These are phyloP conservation scores for Actinia equina DNA, from an alignment of 64 coral and sea anemone genomes.

Conservation along the genomic window DNA sequence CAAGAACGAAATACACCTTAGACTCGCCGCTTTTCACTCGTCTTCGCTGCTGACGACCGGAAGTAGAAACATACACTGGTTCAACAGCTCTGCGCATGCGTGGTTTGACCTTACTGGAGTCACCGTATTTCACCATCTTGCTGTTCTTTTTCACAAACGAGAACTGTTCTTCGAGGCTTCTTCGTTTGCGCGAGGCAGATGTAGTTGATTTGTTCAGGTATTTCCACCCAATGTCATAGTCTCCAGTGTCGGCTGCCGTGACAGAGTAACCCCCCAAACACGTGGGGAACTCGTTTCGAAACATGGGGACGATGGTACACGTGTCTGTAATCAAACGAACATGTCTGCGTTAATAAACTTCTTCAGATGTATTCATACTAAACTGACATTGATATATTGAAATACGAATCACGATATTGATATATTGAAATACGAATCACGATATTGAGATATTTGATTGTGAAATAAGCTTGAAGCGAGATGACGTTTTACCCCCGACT, in stretches of 20 bases:
- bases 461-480: too few species aligned
- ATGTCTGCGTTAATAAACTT: neutral
- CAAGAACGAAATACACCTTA: slow-evolving; percentile 70
- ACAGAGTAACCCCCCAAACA: slow-evolving; percentile 29
- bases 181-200: slow-evolving; percentile 33
- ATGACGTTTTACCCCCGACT: too few species aligned
- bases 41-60: slow-evolving; percentile 71
- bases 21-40: slow-evolving; percentile 1
- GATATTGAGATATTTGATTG: too few species aligned
- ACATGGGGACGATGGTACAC: neutral
- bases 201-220: slow-evolving; percentile 35
- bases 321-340: slow-evolving; percentile 20
- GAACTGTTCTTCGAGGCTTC: slow-evolving; percentile 75
- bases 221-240: slow-evolving; percentile 75
- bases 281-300: neutral
- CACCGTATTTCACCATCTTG: slow-evolving; percentile 15
- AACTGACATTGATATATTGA: too few species aligned
- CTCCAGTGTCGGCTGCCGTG: slow-evolving; percentile 38
- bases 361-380: neutral
- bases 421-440: too few species aligned
- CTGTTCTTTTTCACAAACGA: slow-evolving; percentile 12
- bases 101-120: neutral
- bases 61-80: slow-evolving; percentile 68
- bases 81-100: slow-evolving; percentile 72
- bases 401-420: too few species aligned